Evolutionary conservation across 1,140 invertebrate genomes (phyloP), one percentile per base, ranked within the genome.

Genomic region (Agrypnia vestita): DNA sequence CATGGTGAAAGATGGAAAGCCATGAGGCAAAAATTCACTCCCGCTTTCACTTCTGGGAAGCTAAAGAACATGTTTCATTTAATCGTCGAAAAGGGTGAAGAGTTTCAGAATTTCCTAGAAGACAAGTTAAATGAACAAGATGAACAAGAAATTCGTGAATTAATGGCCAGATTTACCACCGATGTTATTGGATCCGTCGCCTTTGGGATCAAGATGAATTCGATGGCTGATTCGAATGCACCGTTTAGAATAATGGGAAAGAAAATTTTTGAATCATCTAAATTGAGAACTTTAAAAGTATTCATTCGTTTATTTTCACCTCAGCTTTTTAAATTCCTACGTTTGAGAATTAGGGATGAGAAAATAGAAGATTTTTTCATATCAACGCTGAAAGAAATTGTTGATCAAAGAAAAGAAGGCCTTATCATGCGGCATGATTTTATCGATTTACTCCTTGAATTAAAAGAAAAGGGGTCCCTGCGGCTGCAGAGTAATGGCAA

Each of bases 51-150:
- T 4, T 88, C 88, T 0, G 88, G 86, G 43, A 92, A 92, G 84
- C 87, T 93, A 79, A 92, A 91, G 80, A 84, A 84, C 7, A 92
- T 93, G 89, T 91, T 92, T 67, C 84, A 85, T 3, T 86, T 88
- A 0, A 78, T 92, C 4, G 78, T 85, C 17, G 84, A 88, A 47
- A 83, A 87, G 80, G 82, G 84, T 72, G 76, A 86, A 78, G 4
- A 75, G 17, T 51, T 89, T n/a, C 21, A 64, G 0, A 73, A 83
- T 4, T 80, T 74, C 75, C 59, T 81, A 7, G 9, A 35, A 44
- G 21, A 64, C 21, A 7, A 69, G 13, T 78, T 84, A 9, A 83
- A n/a, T n/a, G n/a, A 84, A 0, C 0, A 43, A 11, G 51, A 0
- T 79, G 13, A 72, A 83, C 0, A 82, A 84, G 43, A 84, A 83